A percentile compares a stretch with the other conserved stretches of the same genome.
Evolutionary conservation across 1,140 invertebrate genomes (phyloP).

Genomic region (Palaemon carinicauda): DNA sequence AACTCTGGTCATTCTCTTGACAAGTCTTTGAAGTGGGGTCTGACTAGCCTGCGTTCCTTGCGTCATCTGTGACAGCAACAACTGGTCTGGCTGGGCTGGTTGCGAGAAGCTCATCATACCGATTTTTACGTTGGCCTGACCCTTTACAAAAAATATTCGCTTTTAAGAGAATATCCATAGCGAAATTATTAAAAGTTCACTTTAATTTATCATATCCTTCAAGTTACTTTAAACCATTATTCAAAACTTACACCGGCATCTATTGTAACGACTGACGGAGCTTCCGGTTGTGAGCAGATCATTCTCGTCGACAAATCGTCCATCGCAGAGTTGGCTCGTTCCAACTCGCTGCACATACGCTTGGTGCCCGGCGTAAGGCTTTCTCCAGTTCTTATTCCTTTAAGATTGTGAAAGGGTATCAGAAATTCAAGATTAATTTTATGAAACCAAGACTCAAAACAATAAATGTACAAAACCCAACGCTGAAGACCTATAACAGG

Average conservation of each 20-base stretch:
- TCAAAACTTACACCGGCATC: slow-evolving; percentile 24
- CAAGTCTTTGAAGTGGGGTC: slow-evolving; percentile 80
- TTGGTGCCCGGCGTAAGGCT: slow-evolving; percentile 57
- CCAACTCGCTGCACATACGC: slow-evolving; percentile 63
- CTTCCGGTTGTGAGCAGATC: slow-evolving; percentile 65
- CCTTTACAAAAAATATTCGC: background rate
- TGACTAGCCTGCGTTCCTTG: slow-evolving; percentile 59
- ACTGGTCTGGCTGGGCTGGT: slow-evolving; percentile 82
- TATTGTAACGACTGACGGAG: slow-evolving; percentile 36
- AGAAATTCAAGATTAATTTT: no score
- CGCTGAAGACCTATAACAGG: no score
- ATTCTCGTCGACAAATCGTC: slow-evolving; percentile 60
- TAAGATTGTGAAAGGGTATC: no score
- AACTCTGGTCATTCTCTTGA: slow-evolving; percentile 91
- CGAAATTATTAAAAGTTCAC: no score
- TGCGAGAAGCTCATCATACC: slow-evolving; percentile 76
- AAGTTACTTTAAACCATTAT: no score
- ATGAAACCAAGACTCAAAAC: no score
- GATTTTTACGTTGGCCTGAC: slow-evolving; percentile 46
- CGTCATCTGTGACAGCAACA: slow-evolving; percentile 77
- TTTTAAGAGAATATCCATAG: background rate
- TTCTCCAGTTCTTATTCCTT: background rate
- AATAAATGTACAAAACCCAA: no score
- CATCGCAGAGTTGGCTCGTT: slow-evolving; percentile 59
- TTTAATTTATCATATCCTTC: no score